These are phyloP conservation scores for Dicentrarchus labrax DNA, from an alignment of 2,113 vertebrate species.

Conservation along the genomic window DNA sequence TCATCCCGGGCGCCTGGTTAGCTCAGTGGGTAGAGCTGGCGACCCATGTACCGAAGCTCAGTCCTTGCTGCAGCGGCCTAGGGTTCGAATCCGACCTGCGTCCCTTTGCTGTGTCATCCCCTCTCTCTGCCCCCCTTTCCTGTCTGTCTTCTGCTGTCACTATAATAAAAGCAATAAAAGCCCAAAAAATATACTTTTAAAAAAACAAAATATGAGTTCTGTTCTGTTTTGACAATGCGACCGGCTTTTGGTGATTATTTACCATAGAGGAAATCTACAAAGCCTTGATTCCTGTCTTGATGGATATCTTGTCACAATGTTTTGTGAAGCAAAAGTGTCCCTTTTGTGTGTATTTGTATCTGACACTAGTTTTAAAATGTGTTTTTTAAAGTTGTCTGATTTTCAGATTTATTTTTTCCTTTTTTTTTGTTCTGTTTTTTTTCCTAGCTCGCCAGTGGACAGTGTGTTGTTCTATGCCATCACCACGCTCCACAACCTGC, in stretches of 20 bases:
- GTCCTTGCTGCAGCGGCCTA: too few relatives aligned
- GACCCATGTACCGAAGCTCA: too few relatives aligned
- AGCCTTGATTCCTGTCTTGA: neutral
- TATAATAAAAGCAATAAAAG: too few relatives aligned
- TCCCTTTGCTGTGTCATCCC: too few relatives aligned
- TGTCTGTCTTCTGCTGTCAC: too few relatives aligned
- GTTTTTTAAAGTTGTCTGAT: neutral
- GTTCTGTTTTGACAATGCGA: neutral
- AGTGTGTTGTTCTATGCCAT: constrained; percentile 99
- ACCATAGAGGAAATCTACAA: neutral
- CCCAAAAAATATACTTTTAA: too few relatives aligned
- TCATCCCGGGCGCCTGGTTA: too few relatives aligned
- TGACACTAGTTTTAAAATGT: neutral
- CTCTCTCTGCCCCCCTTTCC: too few relatives aligned
- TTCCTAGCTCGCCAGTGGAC: constrained; percentile 93
- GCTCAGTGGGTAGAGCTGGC: too few relatives aligned
- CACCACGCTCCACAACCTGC: constrained; percentile 97
- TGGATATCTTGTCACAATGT: neutral
- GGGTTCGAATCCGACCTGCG: too few relatives aligned
- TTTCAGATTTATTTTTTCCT: neutral
- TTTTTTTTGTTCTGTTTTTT: neutral
- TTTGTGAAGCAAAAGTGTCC: neutral
- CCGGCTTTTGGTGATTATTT: neutral
- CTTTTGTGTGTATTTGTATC: neutral
- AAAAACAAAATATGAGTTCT: too few relatives aligned